Conservation (phyloP, 30 jellyfish, hydroid and myxozoan genomes). For the Hydractinia echinata region DNA sequence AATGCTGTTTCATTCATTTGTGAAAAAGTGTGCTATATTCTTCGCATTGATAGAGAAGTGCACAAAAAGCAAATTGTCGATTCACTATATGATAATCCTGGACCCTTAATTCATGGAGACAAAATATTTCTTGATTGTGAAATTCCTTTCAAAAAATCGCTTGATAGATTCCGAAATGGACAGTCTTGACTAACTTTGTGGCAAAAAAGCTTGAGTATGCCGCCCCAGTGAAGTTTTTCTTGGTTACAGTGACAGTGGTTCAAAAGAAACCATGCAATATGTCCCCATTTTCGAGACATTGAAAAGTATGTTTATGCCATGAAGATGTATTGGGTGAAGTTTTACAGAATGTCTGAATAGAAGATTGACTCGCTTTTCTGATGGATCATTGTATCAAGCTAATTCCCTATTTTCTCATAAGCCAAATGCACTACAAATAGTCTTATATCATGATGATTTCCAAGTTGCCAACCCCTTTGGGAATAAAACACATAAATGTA, state of each 20-base stretch:
- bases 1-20: neutral
- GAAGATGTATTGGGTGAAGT: conserved; percentile 1
- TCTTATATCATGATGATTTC: neutral
- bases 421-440: neutral
- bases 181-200: neutral
- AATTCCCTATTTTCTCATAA: conserved; percentile 3
- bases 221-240: neutral
- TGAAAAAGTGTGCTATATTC: neutral
- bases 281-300: neutral
- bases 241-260: neutral
- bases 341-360: neutral
- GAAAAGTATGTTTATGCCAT: neutral
- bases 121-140: neutral
- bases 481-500: conserved; percentile 13
- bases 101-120: neutral
- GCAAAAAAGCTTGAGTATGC: neutral
- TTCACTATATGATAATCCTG: neutral
- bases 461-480: neutral
- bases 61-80: neutral
- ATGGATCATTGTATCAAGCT: neutral
- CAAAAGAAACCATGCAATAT: conserved; percentile 7
- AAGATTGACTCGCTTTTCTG: neutral
- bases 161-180: neutral
- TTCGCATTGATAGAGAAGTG: neutral
- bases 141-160: neutral